Evolutionary conservation across 2,888 invertebrate genomes (phyloP), one percentile per base, ranked within the genome.

Genomic region (Rhagophthalmus giganteus): DNA sequence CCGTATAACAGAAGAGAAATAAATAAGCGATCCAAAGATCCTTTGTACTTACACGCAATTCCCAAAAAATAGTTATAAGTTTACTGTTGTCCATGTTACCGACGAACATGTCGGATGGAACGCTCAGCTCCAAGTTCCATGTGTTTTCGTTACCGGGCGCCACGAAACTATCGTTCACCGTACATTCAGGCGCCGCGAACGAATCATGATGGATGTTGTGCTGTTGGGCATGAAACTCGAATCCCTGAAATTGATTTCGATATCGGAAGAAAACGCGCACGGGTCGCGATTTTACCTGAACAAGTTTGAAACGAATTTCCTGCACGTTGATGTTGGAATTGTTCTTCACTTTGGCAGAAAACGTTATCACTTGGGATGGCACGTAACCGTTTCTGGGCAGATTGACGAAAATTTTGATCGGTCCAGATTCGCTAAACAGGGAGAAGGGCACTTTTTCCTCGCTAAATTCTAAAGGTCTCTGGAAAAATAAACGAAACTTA

Each of bases 171-270:
- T 39, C 12, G 6, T 8, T 25, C 12, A 51, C 15, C 7, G 11
- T 30, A 33, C 9, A 33, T 5, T 39, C 39, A 13, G 44, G 27
- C 6, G 30, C 40, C n/a, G 6, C 7, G 1, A 27, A 14, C 1
- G 24, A 12, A 14, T 31, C 24, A 6, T 6, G 9, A 8, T 24
- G 16, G 2, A 2, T 31, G 3, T 3, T 12, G 10, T 32, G 7
- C 1, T 31, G 8, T 8, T 41, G 4, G 11, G 13, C 31, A 4
- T 41, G 24, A 24, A 48, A 34, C 9, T 28, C 20, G 12, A 27
- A 48, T 8, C 40, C 41, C 48, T 48, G 24, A 1, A 24, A 31
- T n/a, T n/a, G n/a, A n/a, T n/a, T n/a, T n/a, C n/a, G n/a, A n/a
- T n/a, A n/a, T n/a, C n/a, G n/a, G n/a, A n/a, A n/a, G n/a, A n/a